Evolutionary conservation across 2,888 invertebrate genomes (phyloP), one percentile per base, ranked within the genome.

Genomic region (Frankliniella fusca): DNA sequence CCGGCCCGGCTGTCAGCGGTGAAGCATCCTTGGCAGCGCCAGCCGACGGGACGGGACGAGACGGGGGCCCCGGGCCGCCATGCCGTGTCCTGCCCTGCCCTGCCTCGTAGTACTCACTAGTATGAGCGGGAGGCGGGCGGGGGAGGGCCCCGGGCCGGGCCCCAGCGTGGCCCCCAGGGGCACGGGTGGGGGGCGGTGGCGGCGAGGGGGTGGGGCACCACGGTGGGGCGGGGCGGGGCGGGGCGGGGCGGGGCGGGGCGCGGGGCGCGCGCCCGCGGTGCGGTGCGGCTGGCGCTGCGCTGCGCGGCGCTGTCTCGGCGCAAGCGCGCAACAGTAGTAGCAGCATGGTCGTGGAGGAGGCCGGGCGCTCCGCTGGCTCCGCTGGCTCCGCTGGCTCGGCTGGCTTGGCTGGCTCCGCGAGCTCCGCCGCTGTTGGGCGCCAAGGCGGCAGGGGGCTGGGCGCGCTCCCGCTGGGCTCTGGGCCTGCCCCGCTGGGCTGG

Each of bases 251-350:
- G 70, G 70, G 65, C n/a, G 11, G 65, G 15, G 65, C n/a, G 2
- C n/a, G 5, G 50, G 50, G 50, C 50, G 50, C 10, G 9, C 10
- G 50, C 10, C 10, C 10, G 50, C 50, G 65, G 65, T 65, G 65
- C n/a, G 70, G 70, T 23, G 70, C 70, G n/a, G 12, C 54, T 18
- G 61, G 15, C 23, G 27, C 70, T 27, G 9, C 70, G 27, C 70
- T 23, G 23, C 23, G 12, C 70, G 9, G 70, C 70, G 70, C 70
- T 1, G 70, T 11, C 70, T 23, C 11, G 27, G 70, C 70, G 70
- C 70, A 27, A 76, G 70, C 70, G n/a, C 70, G 70, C 70, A 76
- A 76, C 70, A 76, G 70, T 76, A 76, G 70, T 27, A 76, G 70
- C 70, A 76, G 23, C 23, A 27, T 76, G 23, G 70, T 20, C 27